Percentiles rank a stretch among this genome's conserved stretches.
Conservation (phyloP, 2,113 vertebrate genomes). For the Odontesthes bonariensis region DNA sequence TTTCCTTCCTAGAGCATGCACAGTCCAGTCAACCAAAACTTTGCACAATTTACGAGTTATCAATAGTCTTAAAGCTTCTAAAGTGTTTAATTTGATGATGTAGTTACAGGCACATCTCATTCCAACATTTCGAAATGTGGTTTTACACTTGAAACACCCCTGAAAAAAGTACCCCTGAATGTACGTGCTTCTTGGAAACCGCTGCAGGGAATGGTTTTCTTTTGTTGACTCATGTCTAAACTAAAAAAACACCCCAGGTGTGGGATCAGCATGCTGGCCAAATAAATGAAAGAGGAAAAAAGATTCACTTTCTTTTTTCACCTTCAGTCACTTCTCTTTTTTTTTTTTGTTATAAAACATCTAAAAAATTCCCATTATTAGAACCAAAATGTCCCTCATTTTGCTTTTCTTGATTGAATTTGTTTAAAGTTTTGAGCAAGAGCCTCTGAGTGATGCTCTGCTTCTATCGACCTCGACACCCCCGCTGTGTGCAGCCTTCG, state of each 20-base stretch:
- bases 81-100: neutral
- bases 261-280: slow-evolving; percentile 1
- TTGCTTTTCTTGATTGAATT: neutral
- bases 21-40: neutral
- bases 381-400: neutral
- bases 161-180: slow-evolving; percentile 8
- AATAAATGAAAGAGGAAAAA: slow-evolving; percentile 14
- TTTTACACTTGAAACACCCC: slow-evolving; percentile 13
- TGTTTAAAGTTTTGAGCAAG: neutral
- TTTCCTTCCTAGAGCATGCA: slow-evolving; percentile 38
- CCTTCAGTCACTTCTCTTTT: slow-evolving; percentile 19
- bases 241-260: slow-evolving; percentile 35
- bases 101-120: neutral
- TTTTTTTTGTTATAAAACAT: neutral
- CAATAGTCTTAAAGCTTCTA: neutral
- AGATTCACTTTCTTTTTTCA: slow-evolving; percentile 52
- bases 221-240: slow-evolving; percentile 42
- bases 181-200: slow-evolving; percentile 37
- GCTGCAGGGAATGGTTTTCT: slow-evolving; percentile 14
- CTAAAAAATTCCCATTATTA: slow-evolving; percentile 22
- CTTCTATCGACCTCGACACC: neutral
- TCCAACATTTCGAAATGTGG: neutral
- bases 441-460: neutral
- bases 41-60: neutral
- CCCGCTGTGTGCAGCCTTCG: neutral